Percentiles rank a stretch among this genome's conserved stretches.
Evolutionary conservation across 2,113 vertebrate species (phyloP).

Genomic region (Orcinus orca): DNA sequence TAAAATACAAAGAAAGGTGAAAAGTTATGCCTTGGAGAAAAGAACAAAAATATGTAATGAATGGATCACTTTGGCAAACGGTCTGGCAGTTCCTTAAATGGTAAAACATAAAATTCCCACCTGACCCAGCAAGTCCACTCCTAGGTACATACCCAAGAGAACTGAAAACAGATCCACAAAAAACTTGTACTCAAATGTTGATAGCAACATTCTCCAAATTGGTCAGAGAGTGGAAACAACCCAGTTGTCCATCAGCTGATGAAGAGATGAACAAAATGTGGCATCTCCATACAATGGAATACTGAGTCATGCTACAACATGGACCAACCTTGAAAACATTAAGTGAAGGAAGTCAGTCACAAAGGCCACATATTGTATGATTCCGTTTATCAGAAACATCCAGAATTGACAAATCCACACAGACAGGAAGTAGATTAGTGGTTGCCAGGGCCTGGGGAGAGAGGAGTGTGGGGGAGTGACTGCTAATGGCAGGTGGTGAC

Average conservation of each 20-base stretch:
- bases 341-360: not conserved
- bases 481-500: not conserved
- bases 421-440: not conserved
- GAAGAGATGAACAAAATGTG: not conserved
- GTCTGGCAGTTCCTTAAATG: not conserved
- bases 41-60: not conserved
- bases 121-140: not conserved
- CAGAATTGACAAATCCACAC: not conserved
- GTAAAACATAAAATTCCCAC: not conserved
- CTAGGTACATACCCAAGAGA: not conserved
- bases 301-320: not conserved
- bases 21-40: not conserved
- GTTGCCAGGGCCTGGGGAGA: not conserved
- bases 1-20: constrained; percentile 10
- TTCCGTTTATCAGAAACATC: not conserved
- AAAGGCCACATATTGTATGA: not conserved
- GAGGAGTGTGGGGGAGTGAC: not conserved
- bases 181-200: not conserved
- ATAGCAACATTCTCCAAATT: not conserved
- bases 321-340: not conserved
- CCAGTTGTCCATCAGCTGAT: not conserved
- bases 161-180: not conserved
- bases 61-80: not conserved
- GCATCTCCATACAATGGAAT: too few species aligned
- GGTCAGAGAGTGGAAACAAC: not conserved